Base-by-base conservation (phyloP, 2,888 invertebrate genomes). In the Brachyopa scutellaris region DNA sequence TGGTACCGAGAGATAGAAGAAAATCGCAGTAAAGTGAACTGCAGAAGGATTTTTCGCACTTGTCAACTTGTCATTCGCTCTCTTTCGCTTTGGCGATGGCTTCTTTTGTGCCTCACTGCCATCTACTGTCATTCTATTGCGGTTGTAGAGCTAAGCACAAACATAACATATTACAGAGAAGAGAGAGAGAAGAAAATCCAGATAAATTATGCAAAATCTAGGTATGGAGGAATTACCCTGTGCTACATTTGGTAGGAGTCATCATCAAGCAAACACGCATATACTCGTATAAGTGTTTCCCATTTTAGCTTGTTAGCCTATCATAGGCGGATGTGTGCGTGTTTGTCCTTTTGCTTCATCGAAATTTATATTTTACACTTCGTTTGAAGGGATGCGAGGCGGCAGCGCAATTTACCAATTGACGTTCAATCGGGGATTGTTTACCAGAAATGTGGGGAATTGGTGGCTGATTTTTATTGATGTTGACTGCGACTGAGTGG, bases 11-110 rank as follows among this genome's bases (percentile, higher is more conserved):
- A 45, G 19, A 55, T 33, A 17, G 38, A 47, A 76, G 80, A 82
- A 82, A 53, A 76, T 82, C 57, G 51, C 23, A 23, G 2, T 47
- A 82, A 82, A 82, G 72, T 82, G 61, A 59, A 82, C 82, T 82
- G 82, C 82, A 82, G 82, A 82, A 82, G 77, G 77, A 82, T 82
- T 77, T 64, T 76, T 77, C 69, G 80, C 76, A 76, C 69, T 70
- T 74, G 51, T 61, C 49, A 57, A 62, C n/a, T n/a, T 19, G 2
- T 49, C 29, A 47, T n/a, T 69, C 33, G 26, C 40, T 40, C 15
- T 51, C 3, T 26, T 62, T 8, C 23, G 5, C 26, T 26, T 26
- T 36, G 42, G 38, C 7, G 21, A 15, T 38, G 15, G 23, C 7
- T 49, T 19, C 26, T 11, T 42, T 26, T 51, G 7, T 66, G 26